Conservation (phyloP, 37 sponge, comb jelly and placozoan species). For the Cladorhizidae sp. region DNA sequence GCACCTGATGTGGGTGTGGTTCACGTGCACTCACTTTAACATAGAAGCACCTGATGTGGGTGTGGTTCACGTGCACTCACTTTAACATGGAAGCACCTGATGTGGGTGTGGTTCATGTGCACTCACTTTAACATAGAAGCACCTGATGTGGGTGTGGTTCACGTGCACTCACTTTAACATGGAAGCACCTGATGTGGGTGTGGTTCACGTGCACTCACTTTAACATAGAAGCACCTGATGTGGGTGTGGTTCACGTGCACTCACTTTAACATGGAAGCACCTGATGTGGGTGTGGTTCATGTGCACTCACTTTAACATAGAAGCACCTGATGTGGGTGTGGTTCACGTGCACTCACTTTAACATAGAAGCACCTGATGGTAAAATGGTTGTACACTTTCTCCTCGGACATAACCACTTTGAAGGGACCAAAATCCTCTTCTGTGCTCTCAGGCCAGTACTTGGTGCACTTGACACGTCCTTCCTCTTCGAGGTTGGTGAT, state of each 20-base stretch:
- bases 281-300: not conserved
- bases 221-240: not conserved
- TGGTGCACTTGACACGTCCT: conserved; percentile 24
- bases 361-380: conserved; percentile 33
- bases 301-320: not conserved
- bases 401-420: conserved; percentile 33
- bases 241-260: not conserved
- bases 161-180: not conserved
- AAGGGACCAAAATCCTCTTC: conserved; percentile 43
- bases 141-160: no score
- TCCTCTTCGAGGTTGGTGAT: conserved; percentile 56
- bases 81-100: not conserved
- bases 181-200: not conserved
- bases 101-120: not conserved
- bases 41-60: not conserved
- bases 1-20: no score
- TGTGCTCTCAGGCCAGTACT: conserved; percentile 56
- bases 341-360: conserved; percentile 11
- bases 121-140: not conserved
- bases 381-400: conserved; percentile 20
- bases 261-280: not conserved
- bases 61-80: no score
- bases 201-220: not conserved
- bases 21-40: not conserved
- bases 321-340: not conserved